Base-by-base conservation (phyloP, 2,797 vertebrate species). In the Trematomus bernacchii region DNA sequence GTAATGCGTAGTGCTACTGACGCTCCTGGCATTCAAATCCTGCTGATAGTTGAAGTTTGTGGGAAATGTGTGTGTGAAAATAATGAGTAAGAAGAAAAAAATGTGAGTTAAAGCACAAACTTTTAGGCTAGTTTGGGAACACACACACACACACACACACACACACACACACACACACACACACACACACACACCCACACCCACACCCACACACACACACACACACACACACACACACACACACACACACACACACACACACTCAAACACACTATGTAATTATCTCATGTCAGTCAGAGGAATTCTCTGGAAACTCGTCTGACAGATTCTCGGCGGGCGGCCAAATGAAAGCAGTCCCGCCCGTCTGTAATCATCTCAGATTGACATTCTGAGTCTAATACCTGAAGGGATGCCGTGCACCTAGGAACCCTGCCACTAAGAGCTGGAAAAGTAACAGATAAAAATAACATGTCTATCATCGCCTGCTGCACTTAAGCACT, bases 11-110 rank as follows among this genome's bases (percentile, higher is more conserved):
- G 74, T 44, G 68, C 67, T 44, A 13, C 71, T 33, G 50, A 65
- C 18, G 57, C 70, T 76, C 44, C 47, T 11, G 64, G 79, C 66
- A 64, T 55, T 78, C 54, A 65, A 37, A 61, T 77, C 80, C 62
- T 75, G 85, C 66, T 74, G 37, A 68, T 82, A 84, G 81, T 71
- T 75, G 70, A 42, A 66, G 27, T 59, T 77, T 76, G 71, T 71
- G 76, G 53, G 63, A 58, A 66, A 27, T 44, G 51, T 71, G 48
- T 59, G 52, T 58, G 30, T 47, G 33, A 37, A 4, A 27, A 27
- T 27, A 27, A 27, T 27, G 27, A 27, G 27, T 27, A 27, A 27
- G 27, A 27, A 27, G 27, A 27, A 27, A 4, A 27, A 27, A 4
- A 27, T 27, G 23, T 23, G 23, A 23, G 23, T 23, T 3, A 23